A percentile compares a stretch with the other conserved stretches of the same genome.
Conservation (phyloP, 1,140 invertebrate species). For the Lutraria rhynchaena region DNA sequence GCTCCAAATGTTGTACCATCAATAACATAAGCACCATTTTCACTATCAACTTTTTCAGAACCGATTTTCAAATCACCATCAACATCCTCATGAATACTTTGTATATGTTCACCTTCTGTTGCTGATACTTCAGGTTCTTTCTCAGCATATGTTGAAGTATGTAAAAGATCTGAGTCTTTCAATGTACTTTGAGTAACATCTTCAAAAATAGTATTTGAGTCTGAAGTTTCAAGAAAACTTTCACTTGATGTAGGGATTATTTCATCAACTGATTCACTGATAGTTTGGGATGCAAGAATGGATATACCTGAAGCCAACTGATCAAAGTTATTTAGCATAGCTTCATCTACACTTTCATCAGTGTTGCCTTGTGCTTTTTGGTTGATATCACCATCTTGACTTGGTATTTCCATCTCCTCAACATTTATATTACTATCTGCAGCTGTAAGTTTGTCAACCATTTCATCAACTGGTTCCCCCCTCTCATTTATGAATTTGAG, state of each 20-base stretch:
- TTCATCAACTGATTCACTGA: neutral
- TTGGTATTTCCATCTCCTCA: constrained; percentile 24
- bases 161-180: no score
- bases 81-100: no score
- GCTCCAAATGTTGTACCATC: constrained; percentile 63
- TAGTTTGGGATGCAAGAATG: constrained; percentile 11
- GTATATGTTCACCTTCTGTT: no score
- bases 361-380: neutral
- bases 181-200: no score
- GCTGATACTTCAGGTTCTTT: no score
- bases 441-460: neutral
- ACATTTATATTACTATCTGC: constrained; percentile 7
- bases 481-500: constrained; percentile 36
- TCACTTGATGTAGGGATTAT: neutral
- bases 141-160: no score
- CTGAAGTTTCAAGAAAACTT: no score
- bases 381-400: neutral
- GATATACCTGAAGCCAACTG: constrained; percentile 14
- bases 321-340: neutral
- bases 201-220: no score
- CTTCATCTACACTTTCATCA: neutral
- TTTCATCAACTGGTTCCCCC: constrained; percentile 24
- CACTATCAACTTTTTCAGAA: neutral
- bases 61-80: no score
- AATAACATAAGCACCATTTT: constrained; percentile 44